Evolutionary conservation across 2,113 vertebrate species (phyloP), one percentile per base, ranked within the genome.

Genomic region (Sclerurus mexicanus): DNA sequence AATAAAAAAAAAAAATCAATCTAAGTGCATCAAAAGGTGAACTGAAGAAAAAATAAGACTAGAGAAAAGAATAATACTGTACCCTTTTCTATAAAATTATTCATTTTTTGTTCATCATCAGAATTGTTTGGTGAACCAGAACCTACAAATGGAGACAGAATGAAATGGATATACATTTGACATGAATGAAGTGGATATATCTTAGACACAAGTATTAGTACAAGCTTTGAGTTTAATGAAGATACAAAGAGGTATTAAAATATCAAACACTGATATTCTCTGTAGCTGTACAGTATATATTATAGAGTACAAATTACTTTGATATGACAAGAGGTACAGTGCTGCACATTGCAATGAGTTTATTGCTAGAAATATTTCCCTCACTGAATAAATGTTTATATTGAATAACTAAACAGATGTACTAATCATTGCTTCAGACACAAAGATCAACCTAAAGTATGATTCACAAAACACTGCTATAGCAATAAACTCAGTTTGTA

Each of bases 61-160:
- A 76, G 93, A 95, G 93, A 97, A 98, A 98, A 97, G 91, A 97
- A 96, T 96, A 97, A 98, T 98, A 99, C 98, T 98, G 96, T 99
- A 99, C 99, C 99, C 99, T 98, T 99, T 97, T 99, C 98, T 98
- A 99, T 98, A 99, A 99, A 99, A 97, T 98, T 99, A 98, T 98
- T 98, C 97, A 98, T 94, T 98, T 99, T 99, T 97, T 98, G 98
- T 72, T 99, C 99, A 96, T 99, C 99, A 94, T 99, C 99, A 96
- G 99, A 99, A 98, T 99, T 98, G 98, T 98, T 98, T 90, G 99
- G 98, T 87, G 98, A 99, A 93, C 98, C 97, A 97, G 98, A 99
- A 98, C 99, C 99, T 99, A 98, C n/a, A 94, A 96, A 97, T 88
- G 79, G 97, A 98, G 94, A 98, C 91, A 98, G 87, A 98, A 98